Evolutionary conservation across 2,888 invertebrate genomes (phyloP).

Genomic region (Aproaerema taeniolella): DNA sequence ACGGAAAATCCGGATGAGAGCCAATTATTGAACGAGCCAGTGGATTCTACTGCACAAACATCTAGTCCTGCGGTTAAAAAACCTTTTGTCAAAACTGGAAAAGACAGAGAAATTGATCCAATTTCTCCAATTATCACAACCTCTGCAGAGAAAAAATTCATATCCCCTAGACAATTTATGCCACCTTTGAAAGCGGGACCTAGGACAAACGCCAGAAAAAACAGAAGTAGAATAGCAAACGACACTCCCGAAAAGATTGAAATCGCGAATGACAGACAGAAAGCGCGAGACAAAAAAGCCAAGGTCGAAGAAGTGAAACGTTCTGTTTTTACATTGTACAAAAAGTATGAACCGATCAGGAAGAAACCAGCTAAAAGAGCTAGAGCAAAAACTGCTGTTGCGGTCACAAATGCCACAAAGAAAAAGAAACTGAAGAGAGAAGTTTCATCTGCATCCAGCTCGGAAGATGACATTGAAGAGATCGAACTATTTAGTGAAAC

Average conservation of each 20-base stretch:
- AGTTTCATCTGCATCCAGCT: constrained; percentile 2
- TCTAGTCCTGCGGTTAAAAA: not conserved
- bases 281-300: not conserved
- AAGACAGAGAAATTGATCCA: not conserved
- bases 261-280: not conserved
- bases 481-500: not conserved
- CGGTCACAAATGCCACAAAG: not conserved
- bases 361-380: no score
- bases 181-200: no score
- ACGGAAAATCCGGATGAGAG: no score
- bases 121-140: not conserved
- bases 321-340: no score
- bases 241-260: no score
- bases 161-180: no score
- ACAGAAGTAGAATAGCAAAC: no score
- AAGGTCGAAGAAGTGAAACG: not conserved
- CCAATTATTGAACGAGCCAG: no score
- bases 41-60: no score
- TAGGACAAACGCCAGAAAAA: no score
- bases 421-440: constrained; percentile 11
- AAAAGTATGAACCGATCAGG: no score
- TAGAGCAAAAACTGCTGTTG: no score
- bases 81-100: not conserved
- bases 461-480: constrained; percentile 5
- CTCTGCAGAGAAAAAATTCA: not conserved